These are phyloP conservation scores for Bombus pascuorum DNA, from an alignment of 1,140 invertebrate species.

Conservation along the genomic window DNA sequence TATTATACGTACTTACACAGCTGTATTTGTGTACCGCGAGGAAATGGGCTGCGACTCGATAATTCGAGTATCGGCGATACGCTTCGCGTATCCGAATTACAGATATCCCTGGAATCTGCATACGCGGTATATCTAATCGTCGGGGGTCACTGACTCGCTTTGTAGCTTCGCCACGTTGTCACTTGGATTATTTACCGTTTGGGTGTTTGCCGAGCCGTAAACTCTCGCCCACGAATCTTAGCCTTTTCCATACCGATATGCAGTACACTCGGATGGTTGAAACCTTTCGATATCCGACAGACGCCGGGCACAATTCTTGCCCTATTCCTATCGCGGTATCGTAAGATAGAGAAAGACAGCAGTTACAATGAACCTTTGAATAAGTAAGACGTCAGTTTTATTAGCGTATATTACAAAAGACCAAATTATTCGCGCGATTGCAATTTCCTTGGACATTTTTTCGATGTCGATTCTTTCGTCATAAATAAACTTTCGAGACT, in stretches of 20 bases:
- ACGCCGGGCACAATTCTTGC: not conserved
- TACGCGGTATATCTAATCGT: not conserved
- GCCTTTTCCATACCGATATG: not conserved
- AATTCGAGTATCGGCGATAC: slow-evolving; percentile 36
- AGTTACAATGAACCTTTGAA: too few species aligned
- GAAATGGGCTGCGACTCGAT: not conserved
- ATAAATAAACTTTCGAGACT: not conserved
- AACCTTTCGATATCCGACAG: not conserved
- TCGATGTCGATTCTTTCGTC: not conserved
- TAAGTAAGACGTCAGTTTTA: too few species aligned
- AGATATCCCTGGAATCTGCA: slow-evolving; percentile 36
- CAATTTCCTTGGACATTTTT: not conserved
- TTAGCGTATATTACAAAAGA: not conserved
- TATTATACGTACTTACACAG: not conserved
- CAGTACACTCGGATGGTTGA: not conserved
- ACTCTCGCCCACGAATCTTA: not conserved
- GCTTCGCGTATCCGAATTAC: slow-evolving; percentile 33
- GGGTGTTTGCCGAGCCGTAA: not conserved
- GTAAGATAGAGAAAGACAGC: not conserved
- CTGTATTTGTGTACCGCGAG: not conserved
- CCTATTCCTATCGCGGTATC: not conserved
- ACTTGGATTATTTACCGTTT: slow-evolving; percentile 24
- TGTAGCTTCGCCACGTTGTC: slow-evolving; percentile 26
- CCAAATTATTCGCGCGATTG: not conserved
- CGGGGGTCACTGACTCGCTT: slow-evolving; percentile 14